phyloP scores from a whole-genome alignment of 2,797 vertebrate genomes.

The Cygnus olor region DNA sequence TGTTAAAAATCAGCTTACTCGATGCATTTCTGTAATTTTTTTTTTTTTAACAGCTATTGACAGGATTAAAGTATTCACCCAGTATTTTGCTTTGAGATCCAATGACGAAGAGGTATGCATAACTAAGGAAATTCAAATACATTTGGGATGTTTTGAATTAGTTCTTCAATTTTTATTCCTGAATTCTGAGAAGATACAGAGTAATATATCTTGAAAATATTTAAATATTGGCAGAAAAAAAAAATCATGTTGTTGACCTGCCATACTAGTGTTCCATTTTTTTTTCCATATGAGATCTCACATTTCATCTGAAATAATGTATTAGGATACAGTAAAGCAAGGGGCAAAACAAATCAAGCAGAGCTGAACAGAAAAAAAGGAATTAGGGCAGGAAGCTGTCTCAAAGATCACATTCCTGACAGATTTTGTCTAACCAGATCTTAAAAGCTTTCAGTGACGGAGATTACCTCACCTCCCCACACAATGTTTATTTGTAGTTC shows the following conservation, averaged over 20 bases:
- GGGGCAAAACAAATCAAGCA: not conserved
- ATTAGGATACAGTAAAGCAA: not conserved
- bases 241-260: not conserved
- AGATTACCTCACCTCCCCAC: not conserved
- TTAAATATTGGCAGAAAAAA: not conserved
- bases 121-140: slow-evolving; percentile 1
- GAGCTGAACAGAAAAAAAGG: not conserved
- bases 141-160: not conserved
- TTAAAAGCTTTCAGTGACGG: not conserved
- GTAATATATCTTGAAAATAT: not conserved
- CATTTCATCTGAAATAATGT: not conserved
- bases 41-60: not conserved
- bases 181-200: not conserved
- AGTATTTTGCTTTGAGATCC: not conserved
- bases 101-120: not conserved
- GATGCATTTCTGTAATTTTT: not conserved
- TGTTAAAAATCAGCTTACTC: not conserved
- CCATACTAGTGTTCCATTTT: not conserved
- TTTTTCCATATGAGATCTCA: not conserved
- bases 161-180: not conserved
- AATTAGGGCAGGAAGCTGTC: not conserved
- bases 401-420: not conserved
- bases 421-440: not conserved
- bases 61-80: not conserved
- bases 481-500: not conserved